Evolutionary conservation across 1,140 invertebrate species (phyloP).

Genomic region (Pogonomyrmex californicus): DNA sequence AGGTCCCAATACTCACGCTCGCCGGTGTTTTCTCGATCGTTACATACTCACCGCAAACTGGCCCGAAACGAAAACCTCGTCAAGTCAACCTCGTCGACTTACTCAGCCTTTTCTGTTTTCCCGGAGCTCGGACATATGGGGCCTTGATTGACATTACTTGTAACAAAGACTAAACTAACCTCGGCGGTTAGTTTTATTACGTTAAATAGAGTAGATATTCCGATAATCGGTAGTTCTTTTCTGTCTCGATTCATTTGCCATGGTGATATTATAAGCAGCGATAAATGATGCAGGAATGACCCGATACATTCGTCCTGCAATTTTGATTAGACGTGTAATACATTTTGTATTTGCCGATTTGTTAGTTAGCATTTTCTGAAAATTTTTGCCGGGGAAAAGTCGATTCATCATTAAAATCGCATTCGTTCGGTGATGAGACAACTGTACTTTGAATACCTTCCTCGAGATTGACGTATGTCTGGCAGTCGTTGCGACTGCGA

Average conservation of each 20-base stretch:
- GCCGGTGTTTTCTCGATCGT: constrained; percentile 49
- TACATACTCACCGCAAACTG: background rate
- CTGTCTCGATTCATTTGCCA: background rate
- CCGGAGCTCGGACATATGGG: background rate
- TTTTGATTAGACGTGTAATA: background rate
- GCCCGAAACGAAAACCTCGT: constrained; percentile 9
- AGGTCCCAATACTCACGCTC: constrained; percentile 66
- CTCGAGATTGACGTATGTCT: constrained; percentile 45
- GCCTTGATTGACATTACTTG: constrained; percentile 9
- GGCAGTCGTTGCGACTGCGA: constrained; percentile 57
- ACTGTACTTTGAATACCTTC: background rate
- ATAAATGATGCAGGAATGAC: background rate
- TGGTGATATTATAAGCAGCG: background rate
- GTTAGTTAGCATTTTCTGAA: background rate
- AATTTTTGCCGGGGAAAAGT: background rate
- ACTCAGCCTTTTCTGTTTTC: constrained; percentile 3
- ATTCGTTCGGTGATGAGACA: constrained; percentile 20
- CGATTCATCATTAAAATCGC: constrained; percentile 6
- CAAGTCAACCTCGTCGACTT: background rate
- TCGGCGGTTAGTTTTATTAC: background rate
- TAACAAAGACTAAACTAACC: constrained; percentile 22
- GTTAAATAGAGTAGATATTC: background rate
- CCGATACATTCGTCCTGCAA: background rate
- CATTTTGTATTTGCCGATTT: background rate
- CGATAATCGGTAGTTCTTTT: constrained; percentile 7